Conservation (phyloP, 2,113 vertebrate genomes). For the Nibea albiflora region DNA sequence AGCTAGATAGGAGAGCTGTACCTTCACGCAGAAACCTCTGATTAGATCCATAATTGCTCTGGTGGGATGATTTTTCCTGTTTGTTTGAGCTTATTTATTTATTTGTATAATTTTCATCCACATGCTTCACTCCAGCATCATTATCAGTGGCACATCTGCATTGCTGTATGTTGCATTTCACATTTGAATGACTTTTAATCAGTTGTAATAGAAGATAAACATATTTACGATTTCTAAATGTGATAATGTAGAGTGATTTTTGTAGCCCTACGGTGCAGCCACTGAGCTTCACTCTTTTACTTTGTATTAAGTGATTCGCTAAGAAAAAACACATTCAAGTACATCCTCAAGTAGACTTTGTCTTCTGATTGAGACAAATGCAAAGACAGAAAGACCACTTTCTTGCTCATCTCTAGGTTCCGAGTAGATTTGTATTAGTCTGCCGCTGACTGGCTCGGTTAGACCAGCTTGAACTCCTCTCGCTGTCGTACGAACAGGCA, state of each 20-base stretch:
- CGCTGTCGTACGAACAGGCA: conserved; percentile 15
- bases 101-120: conserved; percentile 77
- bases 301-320: conserved; percentile 25
- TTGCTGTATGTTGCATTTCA: conserved; percentile 60
- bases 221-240: conserved; percentile 46
- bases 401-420: conserved; percentile 22
- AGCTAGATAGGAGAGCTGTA: conserved; percentile 81
- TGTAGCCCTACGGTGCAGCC: not conserved
- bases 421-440: conserved; percentile 30
- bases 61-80: conserved; percentile 68
- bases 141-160: conserved; percentile 61
- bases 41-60: conserved; percentile 88
- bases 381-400: conserved; percentile 17
- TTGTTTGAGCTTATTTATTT: conserved; percentile 78
- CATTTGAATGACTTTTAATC: conserved; percentile 78
- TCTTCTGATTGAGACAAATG: conserved; percentile 38
- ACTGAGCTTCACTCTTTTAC: conserved; percentile 28
- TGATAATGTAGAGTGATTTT: conserved; percentile 35
- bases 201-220: conserved; percentile 54
- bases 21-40: conserved; percentile 85
- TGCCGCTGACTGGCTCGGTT: conserved; percentile 30
- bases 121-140: conserved; percentile 60
- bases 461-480: conserved; percentile 24
- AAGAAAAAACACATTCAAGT: conserved; percentile 8
- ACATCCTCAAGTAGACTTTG: conserved; percentile 37